Percentiles rank a stretch among this genome's conserved stretches.
Conservation (phyloP, 2,888 invertebrate species). For the Spodoptera picta region DNA sequence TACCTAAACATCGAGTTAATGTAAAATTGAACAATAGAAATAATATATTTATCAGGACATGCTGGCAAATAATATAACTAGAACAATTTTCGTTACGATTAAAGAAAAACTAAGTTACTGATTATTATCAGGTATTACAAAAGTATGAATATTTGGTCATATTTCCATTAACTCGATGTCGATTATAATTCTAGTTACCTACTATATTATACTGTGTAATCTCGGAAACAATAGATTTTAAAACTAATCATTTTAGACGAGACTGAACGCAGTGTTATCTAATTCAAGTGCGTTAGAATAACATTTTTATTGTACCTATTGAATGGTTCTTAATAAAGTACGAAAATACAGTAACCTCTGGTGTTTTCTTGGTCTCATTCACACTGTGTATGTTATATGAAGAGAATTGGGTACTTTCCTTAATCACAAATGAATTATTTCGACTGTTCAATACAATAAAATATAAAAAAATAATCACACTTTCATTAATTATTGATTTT, state of each 20-base stretch:
- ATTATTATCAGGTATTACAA: too few relatives aligned
- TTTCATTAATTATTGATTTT: too few relatives aligned
- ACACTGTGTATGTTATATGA: too few relatives aligned
- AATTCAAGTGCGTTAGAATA: slow-evolving; percentile 72
- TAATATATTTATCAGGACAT: too few relatives aligned
- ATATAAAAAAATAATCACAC: too few relatives aligned
- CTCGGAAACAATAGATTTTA: slow-evolving; percentile 63
- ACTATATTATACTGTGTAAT: slow-evolving; percentile 53
- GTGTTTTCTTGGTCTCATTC: slow-evolving; percentile 51
- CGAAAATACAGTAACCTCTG: slow-evolving; percentile 55
- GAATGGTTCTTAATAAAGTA: slow-evolving; percentile 84
- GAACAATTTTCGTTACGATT: too few relatives aligned
- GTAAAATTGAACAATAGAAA: slow-evolving; percentile 22
- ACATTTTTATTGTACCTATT: slow-evolving; percentile 85
- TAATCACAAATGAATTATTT: too few relatives aligned
- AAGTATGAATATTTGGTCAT: neutral
- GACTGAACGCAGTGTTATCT: slow-evolving; percentile 80
- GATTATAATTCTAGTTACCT: slow-evolving; percentile 48
- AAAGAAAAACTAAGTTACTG: too few relatives aligned
- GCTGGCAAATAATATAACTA: too few relatives aligned
- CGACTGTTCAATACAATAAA: too few relatives aligned
- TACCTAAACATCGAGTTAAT: slow-evolving; percentile 41
- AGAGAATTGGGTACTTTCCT: too few relatives aligned
- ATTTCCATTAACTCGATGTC: slow-evolving; percentile 48
- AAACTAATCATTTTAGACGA: slow-evolving; percentile 80